phyloP scores from a whole-genome alignment of 2,113 vertebrate species.

The Chrysemys picta region DNA sequence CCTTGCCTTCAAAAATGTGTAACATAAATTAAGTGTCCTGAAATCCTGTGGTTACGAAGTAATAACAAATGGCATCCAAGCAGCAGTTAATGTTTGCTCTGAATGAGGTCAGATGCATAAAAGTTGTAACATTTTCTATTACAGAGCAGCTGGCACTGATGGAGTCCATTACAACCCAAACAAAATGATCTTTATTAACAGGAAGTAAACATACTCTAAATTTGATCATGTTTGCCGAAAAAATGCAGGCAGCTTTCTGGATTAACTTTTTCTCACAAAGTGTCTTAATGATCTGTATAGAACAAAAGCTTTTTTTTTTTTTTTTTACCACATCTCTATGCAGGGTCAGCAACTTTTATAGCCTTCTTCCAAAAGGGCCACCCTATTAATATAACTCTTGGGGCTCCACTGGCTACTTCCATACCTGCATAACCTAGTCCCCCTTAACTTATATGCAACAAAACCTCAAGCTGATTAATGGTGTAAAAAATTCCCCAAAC shows the following conservation, averaged over 20 bases:
- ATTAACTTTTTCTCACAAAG: conserved; percentile 26
- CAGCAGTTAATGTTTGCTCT: conserved; percentile 71
- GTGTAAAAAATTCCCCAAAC: conserved; percentile 54
- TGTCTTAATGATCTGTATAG: conserved; percentile 33
- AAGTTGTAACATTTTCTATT: conserved; percentile 1
- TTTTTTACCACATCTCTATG: too few relatives aligned
- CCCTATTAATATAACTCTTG: too few relatives aligned
- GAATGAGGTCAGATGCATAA: conserved; percentile 27
- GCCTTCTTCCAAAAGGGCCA: too few relatives aligned
- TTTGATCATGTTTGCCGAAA: conserved; percentile 66
- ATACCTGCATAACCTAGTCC: too few relatives aligned
- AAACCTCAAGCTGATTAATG: conserved; percentile 20
- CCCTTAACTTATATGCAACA: too few relatives aligned
- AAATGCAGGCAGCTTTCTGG: conserved; percentile 56
- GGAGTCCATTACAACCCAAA: conserved; percentile 37
- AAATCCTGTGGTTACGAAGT: conserved; percentile 72
- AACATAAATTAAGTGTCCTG: conserved; percentile 52
- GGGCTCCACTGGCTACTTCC: too few relatives aligned
- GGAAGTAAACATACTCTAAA: conserved; percentile 74
- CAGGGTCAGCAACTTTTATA: too few relatives aligned
- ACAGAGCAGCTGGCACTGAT: neutral
- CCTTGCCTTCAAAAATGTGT: neutral
- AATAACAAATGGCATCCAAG: conserved; percentile 74
- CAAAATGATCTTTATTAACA: conserved; percentile 52
- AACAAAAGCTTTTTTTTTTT: conserved; percentile 55